Percentiles rank a stretch among this genome's conserved stretches.
phyloP scores from a whole-genome alignment of 2,113 vertebrate species.

The Hassar affinis region DNA sequence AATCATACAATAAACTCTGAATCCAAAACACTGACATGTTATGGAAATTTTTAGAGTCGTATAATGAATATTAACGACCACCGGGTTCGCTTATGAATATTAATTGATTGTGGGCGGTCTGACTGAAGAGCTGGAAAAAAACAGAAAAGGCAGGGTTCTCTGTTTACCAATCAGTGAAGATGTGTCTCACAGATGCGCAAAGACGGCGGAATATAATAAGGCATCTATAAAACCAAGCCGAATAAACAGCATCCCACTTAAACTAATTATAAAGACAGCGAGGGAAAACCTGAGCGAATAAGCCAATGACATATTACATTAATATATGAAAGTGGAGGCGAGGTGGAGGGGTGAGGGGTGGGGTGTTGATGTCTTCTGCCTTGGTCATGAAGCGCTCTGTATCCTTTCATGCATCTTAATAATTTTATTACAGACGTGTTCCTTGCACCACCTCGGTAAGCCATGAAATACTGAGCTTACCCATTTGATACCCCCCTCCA shows the following conservation, averaged over 20 bases:
- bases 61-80: neutral
- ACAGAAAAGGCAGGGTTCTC: neutral
- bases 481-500: neutral
- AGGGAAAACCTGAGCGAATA: constrained; percentile 10
- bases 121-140: neutral
- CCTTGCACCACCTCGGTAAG: neutral
- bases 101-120: neutral
- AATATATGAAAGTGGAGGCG: constrained; percentile 1
- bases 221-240: neutral
- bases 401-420: constrained; percentile 31
- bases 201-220: neutral
- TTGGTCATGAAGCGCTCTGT: neutral
- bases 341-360: neutral
- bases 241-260: constrained; percentile 18
- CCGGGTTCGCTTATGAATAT: neutral
- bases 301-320: constrained; percentile 23
- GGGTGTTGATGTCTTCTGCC: neutral
- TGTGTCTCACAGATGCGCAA: neutral
- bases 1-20: neutral
- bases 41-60: neutral
- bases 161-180: neutral
- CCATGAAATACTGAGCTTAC: neutral
- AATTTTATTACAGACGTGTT: constrained; percentile 28
- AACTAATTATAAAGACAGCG: constrained; percentile 17
- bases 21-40: neutral